phyloP scores from a whole-genome alignment of 1,140 invertebrate species.

The Metaphire vulgaris region DNA sequence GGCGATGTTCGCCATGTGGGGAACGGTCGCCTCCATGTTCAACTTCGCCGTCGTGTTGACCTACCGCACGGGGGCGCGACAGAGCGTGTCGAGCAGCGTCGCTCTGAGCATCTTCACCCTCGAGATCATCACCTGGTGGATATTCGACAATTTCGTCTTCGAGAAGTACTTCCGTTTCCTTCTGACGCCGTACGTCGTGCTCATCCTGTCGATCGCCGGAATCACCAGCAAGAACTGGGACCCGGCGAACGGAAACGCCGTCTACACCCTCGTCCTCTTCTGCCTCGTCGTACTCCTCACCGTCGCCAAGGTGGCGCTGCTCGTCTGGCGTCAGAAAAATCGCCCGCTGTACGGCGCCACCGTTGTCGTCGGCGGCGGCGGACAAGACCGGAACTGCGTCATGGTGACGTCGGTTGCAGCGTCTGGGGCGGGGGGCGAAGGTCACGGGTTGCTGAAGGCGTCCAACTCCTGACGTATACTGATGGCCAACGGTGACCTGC shows the following conservation, averaged over 20 bases:
- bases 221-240: conserved; percentile 13
- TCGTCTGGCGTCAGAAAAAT: conserved; percentile 18
- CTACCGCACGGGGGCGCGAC: conserved; percentile 22
- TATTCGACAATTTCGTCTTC: conserved; percentile 28
- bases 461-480: not conserved
- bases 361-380: not conserved
- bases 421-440: not conserved
- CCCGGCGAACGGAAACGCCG: conserved; percentile 7
- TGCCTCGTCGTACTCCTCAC: conserved; percentile 12
- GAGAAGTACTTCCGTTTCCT: conserved; percentile 23
- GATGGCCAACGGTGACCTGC: not conserved
- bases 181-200: conserved; percentile 25
- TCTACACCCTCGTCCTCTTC: conserved; percentile 21
- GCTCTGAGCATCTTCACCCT: conserved; percentile 23
- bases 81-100: conserved; percentile 22
- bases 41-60: conserved; percentile 40
- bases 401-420: not conserved
- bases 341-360: conserved; percentile 14
- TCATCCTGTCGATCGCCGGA: conserved; percentile 24
- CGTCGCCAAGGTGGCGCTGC: conserved; percentile 14
- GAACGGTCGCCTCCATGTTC: conserved; percentile 41
- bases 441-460: not conserved
- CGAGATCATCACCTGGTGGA: conserved; percentile 28
- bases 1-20: conserved; percentile 45
- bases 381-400: not conserved